These are phyloP conservation scores for Hemitrygon akajei DNA, from an alignment of 2,797 vertebrate genomes.

Conservation along the genomic window DNA sequence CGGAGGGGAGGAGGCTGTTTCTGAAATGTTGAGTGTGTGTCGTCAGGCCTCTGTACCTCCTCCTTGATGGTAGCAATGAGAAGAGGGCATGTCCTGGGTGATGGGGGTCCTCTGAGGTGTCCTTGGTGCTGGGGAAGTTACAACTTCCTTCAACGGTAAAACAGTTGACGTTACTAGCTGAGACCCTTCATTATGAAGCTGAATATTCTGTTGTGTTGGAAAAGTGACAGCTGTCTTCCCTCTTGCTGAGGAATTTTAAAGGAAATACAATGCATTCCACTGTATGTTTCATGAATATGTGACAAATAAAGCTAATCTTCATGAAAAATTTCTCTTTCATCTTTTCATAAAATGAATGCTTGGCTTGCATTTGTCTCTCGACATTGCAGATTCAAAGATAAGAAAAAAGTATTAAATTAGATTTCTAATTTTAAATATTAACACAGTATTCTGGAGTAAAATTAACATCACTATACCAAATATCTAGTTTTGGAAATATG, in stretches of 20 bases:
- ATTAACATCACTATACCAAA: not conserved
- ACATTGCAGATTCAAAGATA: not conserved
- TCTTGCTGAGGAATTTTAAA: not conserved
- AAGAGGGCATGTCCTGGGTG: too few species aligned
- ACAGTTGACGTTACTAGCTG: not conserved
- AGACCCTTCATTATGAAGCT: too few species aligned
- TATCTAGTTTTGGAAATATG: not conserved
- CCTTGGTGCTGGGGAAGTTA: too few species aligned
- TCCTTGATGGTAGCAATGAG: too few species aligned
- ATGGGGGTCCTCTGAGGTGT: too few species aligned
- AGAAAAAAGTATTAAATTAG: not conserved
- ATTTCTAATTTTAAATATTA: not conserved
- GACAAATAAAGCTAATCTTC: too few species aligned
- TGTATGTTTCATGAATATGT: too few species aligned
- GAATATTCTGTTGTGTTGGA: not conserved
- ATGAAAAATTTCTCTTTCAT: too few species aligned
- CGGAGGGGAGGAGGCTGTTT: too few species aligned
- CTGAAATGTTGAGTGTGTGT: too few species aligned
- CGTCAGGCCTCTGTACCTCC: too few species aligned
- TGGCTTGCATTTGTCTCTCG: not conserved
- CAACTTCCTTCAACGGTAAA: too few species aligned
- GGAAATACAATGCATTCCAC: not conserved
- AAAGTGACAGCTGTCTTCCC: not conserved
- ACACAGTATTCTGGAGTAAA: not conserved
- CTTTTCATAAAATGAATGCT: not conserved